These are phyloP conservation scores for Drosophila tsacasi DNA, from an alignment of 1,140 invertebrate species.

Conservation along the genomic window DNA sequence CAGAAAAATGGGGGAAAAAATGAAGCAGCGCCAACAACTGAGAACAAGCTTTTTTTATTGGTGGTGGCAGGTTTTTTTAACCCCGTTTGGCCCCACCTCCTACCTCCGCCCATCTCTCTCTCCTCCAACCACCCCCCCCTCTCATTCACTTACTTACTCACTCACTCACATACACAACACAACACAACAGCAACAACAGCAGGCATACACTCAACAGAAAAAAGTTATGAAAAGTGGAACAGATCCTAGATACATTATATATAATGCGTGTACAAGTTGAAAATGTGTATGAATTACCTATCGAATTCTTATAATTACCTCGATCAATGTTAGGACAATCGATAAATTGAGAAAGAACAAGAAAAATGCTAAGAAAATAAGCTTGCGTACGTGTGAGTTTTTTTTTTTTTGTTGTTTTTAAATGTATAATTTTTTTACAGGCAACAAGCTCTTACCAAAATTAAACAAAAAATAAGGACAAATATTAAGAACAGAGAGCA, in stretches of 20 bases:
- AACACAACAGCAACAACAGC: constrained; percentile 2
- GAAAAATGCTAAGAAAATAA: not conserved
- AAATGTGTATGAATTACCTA: constrained; percentile 23
- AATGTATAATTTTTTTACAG: not conserved
- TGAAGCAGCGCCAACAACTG: constrained; percentile 27
- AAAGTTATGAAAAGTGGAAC: constrained; percentile 25
- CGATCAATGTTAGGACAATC: constrained; percentile 20
- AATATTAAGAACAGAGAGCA: constrained; percentile 6
- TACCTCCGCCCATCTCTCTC: not conserved
- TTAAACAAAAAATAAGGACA: constrained; percentile 1
- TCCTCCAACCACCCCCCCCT: not conserved
- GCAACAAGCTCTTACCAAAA: not conserved
- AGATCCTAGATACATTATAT: constrained; percentile 85
- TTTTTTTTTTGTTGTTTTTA: not conserved
- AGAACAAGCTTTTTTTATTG: constrained; percentile 49
- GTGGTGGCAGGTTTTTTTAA: constrained; percentile 51
- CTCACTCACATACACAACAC: constrained; percentile 10
- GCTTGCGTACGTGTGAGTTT: not conserved
- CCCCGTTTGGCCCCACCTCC: constrained; percentile 44
- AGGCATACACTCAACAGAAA: constrained; percentile 14
- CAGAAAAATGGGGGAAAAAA: constrained; percentile 1
- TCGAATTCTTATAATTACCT: not conserved
- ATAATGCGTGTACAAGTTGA: constrained; percentile 84
- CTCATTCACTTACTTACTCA: constrained; percentile 6
- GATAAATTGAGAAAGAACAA: not conserved